Conservation (phyloP, 35 echinoderm and acorn worm genomes). For the Acanthaster planci region DNA sequence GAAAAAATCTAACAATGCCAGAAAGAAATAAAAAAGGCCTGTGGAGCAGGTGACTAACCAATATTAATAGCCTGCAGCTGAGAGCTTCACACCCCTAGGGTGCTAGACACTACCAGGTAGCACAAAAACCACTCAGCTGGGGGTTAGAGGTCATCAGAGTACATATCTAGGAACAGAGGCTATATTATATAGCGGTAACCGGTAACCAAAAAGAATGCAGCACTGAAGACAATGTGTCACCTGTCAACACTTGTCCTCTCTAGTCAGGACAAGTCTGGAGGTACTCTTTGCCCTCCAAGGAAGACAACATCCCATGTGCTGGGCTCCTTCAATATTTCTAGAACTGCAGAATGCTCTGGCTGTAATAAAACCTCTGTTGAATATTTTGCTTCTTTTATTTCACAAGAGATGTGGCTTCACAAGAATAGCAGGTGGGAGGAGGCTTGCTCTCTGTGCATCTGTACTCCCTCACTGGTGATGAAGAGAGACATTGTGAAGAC, state of each 20-base stretch:
- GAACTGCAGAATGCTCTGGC: no score
- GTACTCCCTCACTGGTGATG: no score
- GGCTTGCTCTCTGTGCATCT: no score
- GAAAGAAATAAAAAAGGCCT: background rate
- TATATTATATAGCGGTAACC: background rate
- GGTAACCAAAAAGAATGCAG: background rate
- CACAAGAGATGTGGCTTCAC: no score
- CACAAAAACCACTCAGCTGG: background rate
- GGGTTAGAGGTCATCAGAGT: background rate
- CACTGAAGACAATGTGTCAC: conserved; percentile 23
- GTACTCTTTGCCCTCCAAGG: no score
- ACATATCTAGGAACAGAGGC: background rate
- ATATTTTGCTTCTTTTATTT: no score
- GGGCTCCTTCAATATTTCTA: no score
- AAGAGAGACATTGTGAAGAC: no score
- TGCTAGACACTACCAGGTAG: background rate
- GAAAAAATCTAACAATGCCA: background rate
- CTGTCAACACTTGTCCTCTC: conserved; percentile 15
- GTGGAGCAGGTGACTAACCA: conserved; percentile 1
- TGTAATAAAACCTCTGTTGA: no score
- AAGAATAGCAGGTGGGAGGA: no score
- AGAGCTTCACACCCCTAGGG: background rate
- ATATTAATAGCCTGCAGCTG: conserved; percentile 16
- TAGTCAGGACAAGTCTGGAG: background rate
- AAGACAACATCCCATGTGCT: no score